phyloP scores from a whole-genome alignment of 1,140 invertebrate genomes.

The Drosophila sucinea region DNA sequence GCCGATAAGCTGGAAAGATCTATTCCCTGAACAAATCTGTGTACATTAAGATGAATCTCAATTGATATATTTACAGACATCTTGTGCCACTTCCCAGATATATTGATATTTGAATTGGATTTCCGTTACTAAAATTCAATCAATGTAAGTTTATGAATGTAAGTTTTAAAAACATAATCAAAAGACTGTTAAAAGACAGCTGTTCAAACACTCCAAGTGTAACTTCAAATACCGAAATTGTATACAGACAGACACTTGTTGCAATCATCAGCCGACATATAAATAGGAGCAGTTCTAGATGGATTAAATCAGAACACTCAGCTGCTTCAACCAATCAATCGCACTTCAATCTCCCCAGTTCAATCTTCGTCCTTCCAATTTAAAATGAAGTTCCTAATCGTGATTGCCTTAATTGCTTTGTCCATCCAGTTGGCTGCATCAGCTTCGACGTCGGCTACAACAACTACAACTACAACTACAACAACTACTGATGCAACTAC shows the following conservation, averaged over 20 bases:
- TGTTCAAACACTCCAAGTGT: neutral
- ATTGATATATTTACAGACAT: neutral
- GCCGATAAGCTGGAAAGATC: neutral
- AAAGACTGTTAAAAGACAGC: neutral
- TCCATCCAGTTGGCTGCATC: conserved; percentile 3
- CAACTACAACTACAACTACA: neutral
- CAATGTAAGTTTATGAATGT: neutral
- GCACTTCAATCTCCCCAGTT: neutral
- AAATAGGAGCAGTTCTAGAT: neutral
- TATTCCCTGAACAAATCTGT: neutral
- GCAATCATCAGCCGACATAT: neutral
- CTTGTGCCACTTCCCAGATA: too few relatives aligned
- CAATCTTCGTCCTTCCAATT: neutral
- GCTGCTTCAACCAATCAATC: neutral
- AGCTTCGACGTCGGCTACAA: neutral
- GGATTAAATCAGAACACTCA: neutral
- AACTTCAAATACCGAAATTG: neutral
- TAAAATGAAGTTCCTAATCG: neutral
- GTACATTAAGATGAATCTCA: neutral
- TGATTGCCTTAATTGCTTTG: neutral
- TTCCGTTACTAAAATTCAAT: neutral
- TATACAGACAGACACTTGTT: neutral
- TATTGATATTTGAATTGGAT: neutral
- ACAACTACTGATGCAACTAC: neutral
- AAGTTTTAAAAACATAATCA: neutral